Evolutionary conservation across 2,888 invertebrate genomes (phyloP).

Genomic region (Ecliptopera silaceata): DNA sequence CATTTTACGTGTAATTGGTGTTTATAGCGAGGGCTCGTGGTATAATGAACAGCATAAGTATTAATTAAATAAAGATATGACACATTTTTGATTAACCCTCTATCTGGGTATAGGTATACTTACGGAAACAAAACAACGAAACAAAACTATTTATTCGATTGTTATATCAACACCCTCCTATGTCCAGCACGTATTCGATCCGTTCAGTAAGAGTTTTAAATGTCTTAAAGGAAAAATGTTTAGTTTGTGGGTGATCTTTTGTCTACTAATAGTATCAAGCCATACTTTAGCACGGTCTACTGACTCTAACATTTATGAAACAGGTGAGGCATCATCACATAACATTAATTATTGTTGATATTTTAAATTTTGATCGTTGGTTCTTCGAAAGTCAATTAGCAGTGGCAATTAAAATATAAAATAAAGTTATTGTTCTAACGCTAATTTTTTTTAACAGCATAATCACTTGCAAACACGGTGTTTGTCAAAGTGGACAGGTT

Average conservation of each 20-base stretch:
- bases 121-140: neutral
- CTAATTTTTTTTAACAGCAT: too few species aligned
- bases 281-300: constrained; percentile 13
- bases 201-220: neutral
- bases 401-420: too few species aligned
- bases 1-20: constrained; percentile 22
- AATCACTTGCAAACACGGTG: too few species aligned
- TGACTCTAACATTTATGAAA: constrained; percentile 24
- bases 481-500: too few species aligned
- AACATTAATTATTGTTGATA: too few species aligned
- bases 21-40: constrained; percentile 28
- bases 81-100: constrained; percentile 22
- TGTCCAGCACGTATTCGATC: constrained; percentile 5
- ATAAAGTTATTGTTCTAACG: too few species aligned
- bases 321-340: constrained; percentile 12
- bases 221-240: constrained; percentile 14
- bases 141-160: neutral
- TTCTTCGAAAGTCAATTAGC: too few species aligned
- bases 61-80: constrained; percentile 23
- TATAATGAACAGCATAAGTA: constrained; percentile 26
- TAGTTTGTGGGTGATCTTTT: constrained; percentile 3
- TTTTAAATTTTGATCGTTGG: neutral
- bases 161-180: constrained; percentile 9
- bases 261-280: constrained; percentile 6
- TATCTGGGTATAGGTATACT: neutral